These are phyloP conservation scores for Pseudopleuronectes americanus DNA, from an alignment of 2,797 vertebrate species.

Conservation along the genomic window DNA sequence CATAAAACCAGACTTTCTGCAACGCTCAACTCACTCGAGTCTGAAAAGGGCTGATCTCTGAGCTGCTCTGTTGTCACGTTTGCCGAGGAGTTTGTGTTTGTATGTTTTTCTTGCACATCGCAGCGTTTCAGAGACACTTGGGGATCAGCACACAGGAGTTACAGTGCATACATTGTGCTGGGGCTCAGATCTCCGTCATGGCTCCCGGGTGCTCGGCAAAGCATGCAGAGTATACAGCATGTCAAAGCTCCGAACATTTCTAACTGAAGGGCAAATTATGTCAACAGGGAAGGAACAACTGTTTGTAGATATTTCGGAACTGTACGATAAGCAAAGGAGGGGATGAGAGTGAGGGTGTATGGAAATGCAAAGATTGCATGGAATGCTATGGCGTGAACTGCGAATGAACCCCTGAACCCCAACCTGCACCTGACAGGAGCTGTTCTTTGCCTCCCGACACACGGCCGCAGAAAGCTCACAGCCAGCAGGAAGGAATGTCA, in stretches of 20 bases:
- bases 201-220: conserved; percentile 30
- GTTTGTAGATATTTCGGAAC: conserved; percentile 43
- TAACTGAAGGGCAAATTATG: conserved; percentile 26
- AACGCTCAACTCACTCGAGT: not conserved
- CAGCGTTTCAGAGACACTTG: conserved; percentile 22
- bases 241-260: conserved; percentile 24
- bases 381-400: conserved; percentile 79
- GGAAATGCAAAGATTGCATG: conserved; percentile 75
- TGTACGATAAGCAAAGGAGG: conserved; percentile 4
- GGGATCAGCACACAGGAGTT: no score
- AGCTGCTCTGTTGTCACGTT: conserved; percentile 8
- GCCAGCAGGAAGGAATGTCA: conserved; percentile 62
- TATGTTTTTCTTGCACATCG: not conserved
- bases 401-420: conserved; percentile 78
- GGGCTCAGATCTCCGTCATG: not conserved
- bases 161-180: no score
- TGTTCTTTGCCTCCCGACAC: conserved; percentile 69
- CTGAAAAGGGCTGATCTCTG: conserved; percentile 10
- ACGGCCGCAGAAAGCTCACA: conserved; percentile 67
- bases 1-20: conserved; percentile 3
- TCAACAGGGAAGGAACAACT: conserved; percentile 28
- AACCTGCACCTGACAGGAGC: conserved; percentile 80
- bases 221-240: conserved; percentile 17
- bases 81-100: not conserved
- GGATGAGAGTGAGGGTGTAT: conserved; percentile 45